Base-by-base conservation (phyloP, 2,797 vertebrate genomes). In the Pangasius mekongensis region DNA sequence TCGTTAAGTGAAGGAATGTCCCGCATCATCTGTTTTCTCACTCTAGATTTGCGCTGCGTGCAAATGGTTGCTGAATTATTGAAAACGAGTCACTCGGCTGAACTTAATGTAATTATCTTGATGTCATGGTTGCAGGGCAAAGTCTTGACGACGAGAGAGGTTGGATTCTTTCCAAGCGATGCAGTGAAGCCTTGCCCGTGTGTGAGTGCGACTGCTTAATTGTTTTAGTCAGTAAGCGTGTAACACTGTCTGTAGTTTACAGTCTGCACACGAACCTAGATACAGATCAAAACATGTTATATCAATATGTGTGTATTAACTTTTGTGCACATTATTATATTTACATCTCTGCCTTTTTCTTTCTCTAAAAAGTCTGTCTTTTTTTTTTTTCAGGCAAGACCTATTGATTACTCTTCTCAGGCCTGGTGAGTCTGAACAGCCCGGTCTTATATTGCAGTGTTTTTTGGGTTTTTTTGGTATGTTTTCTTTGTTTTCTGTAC, bases 141-240 rank as follows among this genome's bases (percentile, higher is more conserved):
- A 95, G 98, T 98, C 94, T 93, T 98, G 94, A 94, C 96, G 71
- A 98, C 96, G 27, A 97, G 97, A 92, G 98, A 99, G 90, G 94
- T 98, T 93, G 98, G 98, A 94, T 99, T 97, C 95, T 99, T 99
- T 92, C 98, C 98, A 86, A 99, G 98, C 89, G 96, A 99, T 36
- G 96, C 97, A 33, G 98, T 99, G 90, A 98, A 97, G 93, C 98
- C 98, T 2, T 97, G 96, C 86, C 98, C 98, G 20, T 99, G 98
- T 93, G 98, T 99, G 96, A 98, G 98, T 96, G 95, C 60, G 87
- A 11, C 86, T 92, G 22, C 11, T 30, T 66, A 62, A 66, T n/a
- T 39, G 10, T 52, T 76, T 76, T 22, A 86, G 58, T 77, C 56
- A 7, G 24, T 47, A 47, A n/a, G 0, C 56, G 27, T 54, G 6